A percentile compares a stretch with the other conserved stretches of the same genome.
Conservation (phyloP, 2,888 invertebrate genomes). For the Lissonota sp. region DNA sequence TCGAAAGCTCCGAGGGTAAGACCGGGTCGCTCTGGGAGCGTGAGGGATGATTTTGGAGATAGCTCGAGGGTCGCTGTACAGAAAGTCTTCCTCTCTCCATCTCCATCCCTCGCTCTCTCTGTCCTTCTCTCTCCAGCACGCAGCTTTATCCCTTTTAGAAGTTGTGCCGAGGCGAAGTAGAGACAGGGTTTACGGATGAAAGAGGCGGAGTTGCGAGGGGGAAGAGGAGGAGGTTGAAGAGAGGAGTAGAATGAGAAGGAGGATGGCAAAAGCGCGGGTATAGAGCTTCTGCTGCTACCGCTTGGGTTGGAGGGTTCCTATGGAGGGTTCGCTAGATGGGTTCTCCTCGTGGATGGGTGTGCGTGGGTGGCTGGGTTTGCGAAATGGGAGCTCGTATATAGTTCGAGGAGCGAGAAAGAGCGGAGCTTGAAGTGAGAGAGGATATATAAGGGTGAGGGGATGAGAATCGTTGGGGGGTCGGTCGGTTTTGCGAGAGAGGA, state of each 20-base stretch:
- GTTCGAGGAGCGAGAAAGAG: constrained; percentile 60
- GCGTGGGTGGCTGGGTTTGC: constrained; percentile 71
- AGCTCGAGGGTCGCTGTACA: constrained; percentile 80
- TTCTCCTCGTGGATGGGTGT: constrained; percentile 62
- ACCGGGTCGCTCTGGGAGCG: constrained; percentile 75
- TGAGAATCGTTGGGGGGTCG: constrained; percentile 67
- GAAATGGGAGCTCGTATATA: constrained; percentile 73
- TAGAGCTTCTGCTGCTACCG: constrained; percentile 60
- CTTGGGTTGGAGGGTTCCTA: constrained; percentile 66
- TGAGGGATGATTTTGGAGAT: constrained; percentile 84
- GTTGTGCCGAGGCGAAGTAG: constrained; percentile 73
- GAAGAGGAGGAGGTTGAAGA: constrained; percentile 66
- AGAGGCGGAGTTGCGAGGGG: constrained; percentile 56
- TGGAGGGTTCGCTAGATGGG: constrained; percentile 71
- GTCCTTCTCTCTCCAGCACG: constrained; percentile 59
- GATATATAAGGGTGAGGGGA: constrained; percentile 48
- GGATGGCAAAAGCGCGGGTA: too few relatives aligned
- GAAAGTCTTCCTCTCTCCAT: neutral
- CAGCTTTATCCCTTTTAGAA: constrained; percentile 80
- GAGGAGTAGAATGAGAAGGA: constrained; percentile 43
- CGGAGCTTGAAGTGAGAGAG: constrained; percentile 61
- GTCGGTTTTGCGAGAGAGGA: constrained; percentile 68
- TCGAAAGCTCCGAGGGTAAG: constrained; percentile 73
- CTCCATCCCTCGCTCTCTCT: constrained; percentile 34
- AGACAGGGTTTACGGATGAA: constrained; percentile 62